These are phyloP conservation scores for Physeter macrocephalus DNA, from an alignment of 2,113 vertebrate genomes.

Conservation along the genomic window DNA sequence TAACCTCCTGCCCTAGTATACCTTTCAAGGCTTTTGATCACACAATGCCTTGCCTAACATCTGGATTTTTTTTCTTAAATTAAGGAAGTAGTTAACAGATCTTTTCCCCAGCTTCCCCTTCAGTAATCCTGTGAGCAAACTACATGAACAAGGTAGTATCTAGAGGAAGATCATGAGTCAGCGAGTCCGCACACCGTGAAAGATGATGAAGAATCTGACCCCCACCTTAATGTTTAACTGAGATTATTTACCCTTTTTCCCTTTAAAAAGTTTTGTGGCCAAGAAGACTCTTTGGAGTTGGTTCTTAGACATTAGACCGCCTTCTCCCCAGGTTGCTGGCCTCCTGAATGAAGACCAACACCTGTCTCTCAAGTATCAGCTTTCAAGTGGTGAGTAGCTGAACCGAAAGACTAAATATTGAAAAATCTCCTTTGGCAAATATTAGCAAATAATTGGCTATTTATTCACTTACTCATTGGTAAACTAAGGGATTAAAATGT, in stretches of 20 bases:
- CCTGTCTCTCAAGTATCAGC: not conserved
- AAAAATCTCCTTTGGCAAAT: not conserved
- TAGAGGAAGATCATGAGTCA: not conserved
- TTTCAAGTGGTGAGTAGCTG: not conserved
- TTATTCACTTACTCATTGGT: not conserved
- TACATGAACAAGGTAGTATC: not conserved
- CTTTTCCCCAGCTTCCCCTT: not conserved
- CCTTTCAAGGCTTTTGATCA: not conserved
- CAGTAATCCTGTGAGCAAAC: not conserved
- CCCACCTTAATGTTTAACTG: not conserved
- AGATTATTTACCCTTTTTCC: not conserved
- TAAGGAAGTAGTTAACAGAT: not conserved
- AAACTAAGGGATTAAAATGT: not conserved
- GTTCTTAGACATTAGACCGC: not conserved
- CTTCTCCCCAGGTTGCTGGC: not conserved
- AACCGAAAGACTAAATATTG: not conserved
- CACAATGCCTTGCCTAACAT: not conserved
- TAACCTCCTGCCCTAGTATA: not conserved
- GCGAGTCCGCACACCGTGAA: not conserved
- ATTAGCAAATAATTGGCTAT: not conserved
- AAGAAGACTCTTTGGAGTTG: not conserved
- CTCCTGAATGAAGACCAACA: not conserved
- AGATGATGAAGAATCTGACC: not conserved
- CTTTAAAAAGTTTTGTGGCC: not conserved
- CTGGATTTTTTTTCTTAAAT: not conserved